Conservation (phyloP, 2,797 vertebrate species). For the Alosa sapidissima region DNA sequence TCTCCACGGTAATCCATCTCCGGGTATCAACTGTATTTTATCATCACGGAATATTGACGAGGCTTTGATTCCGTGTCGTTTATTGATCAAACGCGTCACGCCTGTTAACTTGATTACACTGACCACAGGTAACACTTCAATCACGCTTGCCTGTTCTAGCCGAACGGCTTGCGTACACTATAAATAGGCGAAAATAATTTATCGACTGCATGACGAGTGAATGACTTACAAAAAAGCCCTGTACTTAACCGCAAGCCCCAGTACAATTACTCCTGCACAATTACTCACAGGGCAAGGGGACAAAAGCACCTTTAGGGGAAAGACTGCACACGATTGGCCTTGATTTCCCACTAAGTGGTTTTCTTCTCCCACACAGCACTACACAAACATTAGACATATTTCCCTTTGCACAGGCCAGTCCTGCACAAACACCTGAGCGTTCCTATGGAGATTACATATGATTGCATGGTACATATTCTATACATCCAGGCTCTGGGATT, state of each 20-base stretch:
- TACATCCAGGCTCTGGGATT: not conserved
- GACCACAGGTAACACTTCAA: not conserved
- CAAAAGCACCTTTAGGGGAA: constrained; percentile 7
- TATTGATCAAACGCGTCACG: not conserved
- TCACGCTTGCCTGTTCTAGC: not conserved
- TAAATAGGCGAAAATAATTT: constrained; percentile 33
- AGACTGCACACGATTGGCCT: constrained; percentile 8
- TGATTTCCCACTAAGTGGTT: constrained; percentile 5
- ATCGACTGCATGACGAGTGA: constrained; percentile 13
- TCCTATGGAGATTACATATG: not conserved
- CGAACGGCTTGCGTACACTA: not conserved
- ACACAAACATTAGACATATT: not conserved
- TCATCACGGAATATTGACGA: not conserved
- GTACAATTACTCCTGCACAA: constrained; percentile 16
- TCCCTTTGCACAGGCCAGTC: not conserved
- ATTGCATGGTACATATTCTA: not conserved
- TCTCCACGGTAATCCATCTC: not conserved
- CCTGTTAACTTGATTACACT: not conserved
- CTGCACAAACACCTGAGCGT: not conserved
- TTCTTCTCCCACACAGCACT: not conserved
- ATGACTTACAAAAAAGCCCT: constrained; percentile 15
- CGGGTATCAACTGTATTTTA: not conserved
- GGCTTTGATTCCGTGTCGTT: not conserved
- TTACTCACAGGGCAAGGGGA: constrained; percentile 12
- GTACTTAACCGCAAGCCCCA: constrained; percentile 12